Evolutionary conservation across 2,797 vertebrate genomes (phyloP), one percentile per base, ranked within the genome.

Genomic region (Tamandua tetradactyla): DNA sequence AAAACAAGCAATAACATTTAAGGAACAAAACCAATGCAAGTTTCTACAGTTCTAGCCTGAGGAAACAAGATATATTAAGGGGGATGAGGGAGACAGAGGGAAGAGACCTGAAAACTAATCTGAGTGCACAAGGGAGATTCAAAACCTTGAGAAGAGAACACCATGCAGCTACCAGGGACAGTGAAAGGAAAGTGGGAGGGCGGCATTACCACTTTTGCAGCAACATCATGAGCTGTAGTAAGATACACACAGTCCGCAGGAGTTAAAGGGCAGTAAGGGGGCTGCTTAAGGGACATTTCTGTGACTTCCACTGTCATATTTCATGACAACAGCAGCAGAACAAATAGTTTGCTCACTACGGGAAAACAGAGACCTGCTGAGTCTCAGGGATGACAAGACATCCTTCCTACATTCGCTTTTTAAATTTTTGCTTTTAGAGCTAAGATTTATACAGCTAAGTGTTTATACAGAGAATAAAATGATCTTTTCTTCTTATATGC

Each of bases 301-400:
- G 99, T 98, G 96, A 98, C 98, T 98, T 98, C 97, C 99, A 99
- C 99, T 98, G 98, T 98, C 98, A 5, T 97, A 98, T 98, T 98
- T 98, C 98, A 98, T 97, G 98, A 99, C 98, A 97, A 98, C 98
- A 98, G 98, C 98, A 98, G 99, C 97, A 89, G 98, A 98, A 98
- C 97, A 96, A 97, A 98, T 94, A 93, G 95, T 83, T 95, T 89
- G 96, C 98, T 98, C 95, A 97, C 98, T 89, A 98, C 97, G 97
- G 97, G 97, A 98, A 97, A 98, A 97, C 97, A 97, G 98, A 98
- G 97, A 97, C 96, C 98, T 98, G 97, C 97, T 72, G 91, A 25
- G 86, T 89, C 95, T 69, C n/a, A 94, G 93, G 95, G 95, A 74
- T 40, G 83, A 1, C 4, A 96, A n/a, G n/a, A n/a, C 97, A 98